Conservation (phyloP, 92 coral and sea anemone genomes). For the Phenganax subtilis region DNA sequence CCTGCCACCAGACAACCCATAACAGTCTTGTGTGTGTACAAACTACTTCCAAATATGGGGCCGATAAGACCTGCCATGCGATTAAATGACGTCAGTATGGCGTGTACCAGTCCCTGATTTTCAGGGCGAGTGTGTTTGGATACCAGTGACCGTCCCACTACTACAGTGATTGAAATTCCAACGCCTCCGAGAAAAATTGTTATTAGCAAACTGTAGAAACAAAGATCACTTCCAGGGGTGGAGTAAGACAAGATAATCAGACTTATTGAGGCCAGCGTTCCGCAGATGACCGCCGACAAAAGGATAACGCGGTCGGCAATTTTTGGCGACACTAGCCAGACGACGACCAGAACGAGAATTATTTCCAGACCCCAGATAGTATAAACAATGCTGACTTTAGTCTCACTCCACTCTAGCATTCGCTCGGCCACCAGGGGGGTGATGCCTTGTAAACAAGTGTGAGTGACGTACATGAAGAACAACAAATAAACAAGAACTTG, state of each 20-base stretch:
- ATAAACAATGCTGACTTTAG: conserved; percentile 21
- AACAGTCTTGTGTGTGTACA: conserved; percentile 29
- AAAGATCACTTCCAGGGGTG: conserved; percentile 22
- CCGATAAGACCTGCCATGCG: conserved; percentile 35
- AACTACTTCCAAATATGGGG: conserved; percentile 41
- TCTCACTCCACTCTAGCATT: conserved; percentile 33
- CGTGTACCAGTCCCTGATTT: conserved; percentile 37
- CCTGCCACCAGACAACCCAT: conserved; percentile 30
- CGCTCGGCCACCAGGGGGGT: conserved; percentile 33
- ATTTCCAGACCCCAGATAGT: conserved; percentile 37
- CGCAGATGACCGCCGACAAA: conserved; percentile 25
- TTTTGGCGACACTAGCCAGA: conserved; percentile 31
- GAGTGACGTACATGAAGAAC: conserved; percentile 42
- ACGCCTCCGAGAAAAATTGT: conserved; percentile 35
- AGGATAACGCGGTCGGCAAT: conserved; percentile 31
- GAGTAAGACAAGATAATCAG: conserved; percentile 25
- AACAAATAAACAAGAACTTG: conserved; percentile 31
- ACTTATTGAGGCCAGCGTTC: neutral
- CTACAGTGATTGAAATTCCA: conserved; percentile 27
- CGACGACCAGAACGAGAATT: conserved; percentile 18
- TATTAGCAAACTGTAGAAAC: conserved; percentile 19
- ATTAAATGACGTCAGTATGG: conserved; percentile 33
- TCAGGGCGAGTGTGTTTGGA: conserved; percentile 36
- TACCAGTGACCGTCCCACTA: conserved; percentile 39
- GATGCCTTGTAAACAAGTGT: conserved; percentile 34